A percentile compares a stretch with the other conserved stretches of the same genome.
Conservation (phyloP, 2,113 vertebrate genomes). For the Apeltes quadracus region DNA sequence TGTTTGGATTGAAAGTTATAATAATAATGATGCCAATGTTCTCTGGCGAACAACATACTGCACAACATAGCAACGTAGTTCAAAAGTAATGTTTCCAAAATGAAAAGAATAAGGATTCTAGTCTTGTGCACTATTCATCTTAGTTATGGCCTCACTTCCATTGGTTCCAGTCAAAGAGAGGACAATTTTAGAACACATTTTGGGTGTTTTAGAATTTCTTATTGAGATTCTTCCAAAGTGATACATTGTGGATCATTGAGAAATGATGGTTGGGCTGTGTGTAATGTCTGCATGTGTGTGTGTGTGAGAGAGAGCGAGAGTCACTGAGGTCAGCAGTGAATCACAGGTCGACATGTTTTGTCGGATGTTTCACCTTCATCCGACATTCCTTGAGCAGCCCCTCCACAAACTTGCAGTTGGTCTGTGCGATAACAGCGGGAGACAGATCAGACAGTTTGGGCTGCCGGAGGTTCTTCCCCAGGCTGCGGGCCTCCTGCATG, state of each 20-base stretch:
- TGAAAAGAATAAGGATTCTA: neutral
- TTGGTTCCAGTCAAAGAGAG: neutral
- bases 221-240: too few relatives aligned
- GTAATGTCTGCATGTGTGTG: neutral
- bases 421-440: slow-evolving; percentile 93
- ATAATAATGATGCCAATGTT: neutral
- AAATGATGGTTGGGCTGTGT: too few relatives aligned
- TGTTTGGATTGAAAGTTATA: neutral
- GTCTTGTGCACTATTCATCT: neutral
- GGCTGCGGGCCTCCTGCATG: slow-evolving; percentile 89
- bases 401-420: slow-evolving; percentile 96
- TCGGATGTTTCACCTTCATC: slow-evolving; percentile 87
- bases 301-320: too few relatives aligned
- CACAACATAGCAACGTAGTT: neutral
- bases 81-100: neutral
- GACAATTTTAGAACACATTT: too few relatives aligned
- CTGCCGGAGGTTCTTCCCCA: slow-evolving; percentile 90
- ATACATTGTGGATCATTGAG: too few relatives aligned
- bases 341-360: neutral
- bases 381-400: slow-evolving; percentile 94
- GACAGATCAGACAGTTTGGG: slow-evolving; percentile 94
- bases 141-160: neutral
- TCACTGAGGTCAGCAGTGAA: neutral
- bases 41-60: neutral
- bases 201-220: too few relatives aligned